Base-by-base conservation (phyloP, 1,140 invertebrate genomes). In the Trichonephila inaurata region DNA sequence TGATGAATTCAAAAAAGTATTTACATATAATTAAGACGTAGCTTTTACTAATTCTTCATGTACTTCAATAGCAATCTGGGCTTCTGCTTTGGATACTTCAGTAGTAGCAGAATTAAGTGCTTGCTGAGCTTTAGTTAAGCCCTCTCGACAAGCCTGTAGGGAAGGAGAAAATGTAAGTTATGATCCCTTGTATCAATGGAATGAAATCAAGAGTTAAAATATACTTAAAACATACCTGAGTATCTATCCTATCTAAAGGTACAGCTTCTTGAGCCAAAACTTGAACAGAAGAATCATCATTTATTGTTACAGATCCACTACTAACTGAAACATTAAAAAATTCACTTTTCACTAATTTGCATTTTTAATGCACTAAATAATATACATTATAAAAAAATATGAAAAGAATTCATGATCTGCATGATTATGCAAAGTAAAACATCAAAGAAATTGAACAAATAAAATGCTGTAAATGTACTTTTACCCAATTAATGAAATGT, bases 261-360 rank as follows among this genome's bases (percentile, higher is more conserved):
- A 98, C 98, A 60, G 99, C 99, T 97, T 99, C 99, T 96, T 99
- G 99, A 72, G 99, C 99, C 85, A 99, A 96, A 93, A 99, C 97
- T 97, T 99, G 99, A 94, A 99, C 99, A 95, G 98, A 98, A 19
- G 98, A 99, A 96, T 99, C 99, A 95, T 99, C 98, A 96, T 99
- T 99, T 94, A 99, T 98, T 61, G 99, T 99, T 77, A 99, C 97
- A 21, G 99, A 99, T 81, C 99, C 99, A 95, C 99, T 99, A 93
- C 99, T 99, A 19, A 99, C 99, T 93, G 18, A 21, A 96, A 82
- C 81, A 72, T 51, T 64, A 77, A 66, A 62, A 62, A 66, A 88
- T 28, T 28, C 12, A 62, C 16, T 62, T 16, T 62, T 72, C 1
- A 40, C 33, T 40, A 40, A 40, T 40, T 16, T 61, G 4, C 60